phyloP scores from a whole-genome alignment of 2,797 vertebrate genomes.

The Heliangelus exortis region DNA sequence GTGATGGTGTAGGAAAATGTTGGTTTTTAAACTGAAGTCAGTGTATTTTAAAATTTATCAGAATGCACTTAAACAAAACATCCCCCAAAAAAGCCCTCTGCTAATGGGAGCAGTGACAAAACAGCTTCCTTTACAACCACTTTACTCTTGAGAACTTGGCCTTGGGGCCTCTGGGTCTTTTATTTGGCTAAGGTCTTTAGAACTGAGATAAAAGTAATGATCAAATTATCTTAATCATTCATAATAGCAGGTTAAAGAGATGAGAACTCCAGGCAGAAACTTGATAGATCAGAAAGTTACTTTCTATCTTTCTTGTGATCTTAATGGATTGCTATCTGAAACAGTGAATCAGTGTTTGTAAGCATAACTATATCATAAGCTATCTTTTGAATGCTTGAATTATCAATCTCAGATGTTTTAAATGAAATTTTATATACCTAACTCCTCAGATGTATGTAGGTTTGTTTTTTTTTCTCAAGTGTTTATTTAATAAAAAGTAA shows the following conservation, averaged over 20 bases:
- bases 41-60: not conserved
- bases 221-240: slow-evolving; percentile 16
- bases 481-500: not conserved
- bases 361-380: not conserved
- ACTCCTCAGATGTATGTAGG: not conserved
- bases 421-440: not conserved
- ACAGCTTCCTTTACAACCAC: not conserved
- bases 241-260: slow-evolving; percentile 30
- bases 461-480: not conserved
- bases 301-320: slow-evolving; percentile 9
- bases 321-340: slow-evolving; percentile 24
- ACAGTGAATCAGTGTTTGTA: not conserved
- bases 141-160: slow-evolving; percentile 10
- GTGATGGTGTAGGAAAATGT: not conserved
- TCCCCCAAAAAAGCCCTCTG: not conserved
- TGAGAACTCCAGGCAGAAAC: slow-evolving; percentile 25
- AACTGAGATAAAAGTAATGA: not conserved
- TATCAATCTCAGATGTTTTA: not conserved
- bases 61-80: not conserved
- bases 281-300: not conserved
- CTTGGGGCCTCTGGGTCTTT: not conserved
- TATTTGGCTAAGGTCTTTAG: not conserved
- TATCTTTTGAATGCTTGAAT: not conserved
- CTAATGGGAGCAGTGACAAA: not conserved
- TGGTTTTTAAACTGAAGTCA: not conserved